Base-by-base conservation (phyloP, 2,797 vertebrate species). In the Pachyuromys duprasi region DNA sequence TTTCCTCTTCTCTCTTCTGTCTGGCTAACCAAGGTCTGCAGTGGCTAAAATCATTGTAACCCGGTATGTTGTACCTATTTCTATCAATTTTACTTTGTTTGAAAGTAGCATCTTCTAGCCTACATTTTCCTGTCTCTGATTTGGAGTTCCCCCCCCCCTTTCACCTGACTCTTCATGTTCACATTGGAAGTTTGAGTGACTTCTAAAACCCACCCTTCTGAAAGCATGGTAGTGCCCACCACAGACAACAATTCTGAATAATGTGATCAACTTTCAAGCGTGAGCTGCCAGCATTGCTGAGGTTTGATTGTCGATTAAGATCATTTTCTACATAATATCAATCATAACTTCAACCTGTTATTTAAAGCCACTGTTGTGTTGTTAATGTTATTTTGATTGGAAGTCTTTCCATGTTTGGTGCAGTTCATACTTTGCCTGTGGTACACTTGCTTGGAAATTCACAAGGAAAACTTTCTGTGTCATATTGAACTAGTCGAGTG, bases 1-100 rank as follows among this genome's bases (percentile, higher is more conserved):
- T 53, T 69, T 42, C 62, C 93, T 75, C 13, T 28, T 42, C 13
- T 28, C 36, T 33, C 9, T 75, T 60, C 31, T n/a, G 2, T 57
- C 36, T 53, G 17, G n/a, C 63, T 76, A 18, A 28, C 20, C 2
- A 17, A 15, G 4, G 12, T 9, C 36, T n/a, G 36, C 26, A 8
- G 49, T 31, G 36, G 81, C 24, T 28, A 11, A 67, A 67, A 49
- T 45, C 75, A 55, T 24, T 45, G 55, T 49, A 53, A 20, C n/a
- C 1, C 1, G 0, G 18, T 24, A 3, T 26, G 0, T 36, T 4
- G 2, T 33, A 36, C 78, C 31, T 33, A 3, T 28, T 24, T 20
- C 5, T 17, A 22, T 65, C n/a, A 1, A 8, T 31, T 28, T n/a
- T 8, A 24, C 53, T 62, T 65, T 62, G 69, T 24, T 60, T 49